Evolutionary conservation across 2,113 vertebrate genomes (phyloP).

Genomic region (Hemibagrus wyckioides): DNA sequence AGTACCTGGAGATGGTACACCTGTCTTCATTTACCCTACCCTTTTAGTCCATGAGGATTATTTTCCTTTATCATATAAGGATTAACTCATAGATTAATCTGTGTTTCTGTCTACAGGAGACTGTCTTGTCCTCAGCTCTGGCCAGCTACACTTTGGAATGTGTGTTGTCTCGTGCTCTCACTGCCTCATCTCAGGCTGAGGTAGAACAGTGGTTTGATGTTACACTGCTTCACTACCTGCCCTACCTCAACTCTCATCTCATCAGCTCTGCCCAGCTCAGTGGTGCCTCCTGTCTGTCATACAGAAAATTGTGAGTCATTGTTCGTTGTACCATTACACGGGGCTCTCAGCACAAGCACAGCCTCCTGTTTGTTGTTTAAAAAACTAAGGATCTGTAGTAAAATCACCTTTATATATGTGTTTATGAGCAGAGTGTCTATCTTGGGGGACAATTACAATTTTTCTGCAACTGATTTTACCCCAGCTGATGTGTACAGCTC

Average conservation of each 20-base stretch:
- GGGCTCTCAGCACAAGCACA: not conserved
- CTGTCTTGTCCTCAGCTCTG: conserved; percentile 51
- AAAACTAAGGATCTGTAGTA: not conserved
- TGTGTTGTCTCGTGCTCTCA: conserved; percentile 69
- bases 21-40: no score
- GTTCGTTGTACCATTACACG: not conserved
- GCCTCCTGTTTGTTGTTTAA: not conserved
- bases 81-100: conserved; percentile 62
- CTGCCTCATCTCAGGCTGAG: conserved; percentile 53
- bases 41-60: no score
- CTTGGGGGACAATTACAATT: conserved; percentile 63
- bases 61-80: no score
- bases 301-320: conserved; percentile 63
- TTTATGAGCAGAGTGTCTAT: conserved; percentile 60
- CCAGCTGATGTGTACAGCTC: conserved; percentile 59
- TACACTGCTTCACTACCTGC: conserved; percentile 62
- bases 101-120: conserved; percentile 63
- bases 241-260: conserved; percentile 65
- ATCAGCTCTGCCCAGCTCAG: conserved; percentile 56
- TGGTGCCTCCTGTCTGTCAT: conserved; percentile 63
- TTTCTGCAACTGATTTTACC: conserved; percentile 55
- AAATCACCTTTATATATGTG: not conserved
- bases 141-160: conserved; percentile 62
- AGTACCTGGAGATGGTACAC: no score
- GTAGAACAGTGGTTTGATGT: conserved; percentile 67